Evolutionary conservation across 2,797 vertebrate genomes (phyloP), one percentile per base, ranked within the genome.

Genomic region (Danio aesculapii): DNA sequence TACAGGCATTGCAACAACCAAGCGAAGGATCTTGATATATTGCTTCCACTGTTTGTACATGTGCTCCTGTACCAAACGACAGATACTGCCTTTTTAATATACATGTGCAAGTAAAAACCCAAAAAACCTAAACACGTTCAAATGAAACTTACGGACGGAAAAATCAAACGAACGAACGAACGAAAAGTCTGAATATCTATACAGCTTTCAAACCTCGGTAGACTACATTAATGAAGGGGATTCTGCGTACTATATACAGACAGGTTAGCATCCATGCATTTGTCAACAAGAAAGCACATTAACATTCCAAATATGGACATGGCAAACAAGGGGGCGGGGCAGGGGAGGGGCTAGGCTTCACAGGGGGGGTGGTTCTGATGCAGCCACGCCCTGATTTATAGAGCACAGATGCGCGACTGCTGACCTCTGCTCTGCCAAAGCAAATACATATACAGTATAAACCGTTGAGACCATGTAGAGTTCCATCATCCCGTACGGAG

Each of bases 261-360:
- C 92, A 96, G 91, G 89, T 95, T 95, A 95, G 96, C 95, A 93
- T 95, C 95, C 98, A 99, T 99, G 97, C 98, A 98, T 94, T 92
- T 30, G 95, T 96, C 93, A 94, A 98, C 95, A 96, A 94, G 94
- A 94, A n/a, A 97, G 94, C 95, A 97, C 94, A 91, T 96, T 91
- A 95, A 97, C 97, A 97, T 97, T 97, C 96, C 96, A 86, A 94
- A 93, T 93, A 94, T 95, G 92, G 84, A 89, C 89, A 92, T 83
- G 92, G 85, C 81, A 87, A 84, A 86, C 70, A 67, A 90, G 87
- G 85, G 87, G 84, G 39, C 12, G 19, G 71, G 13, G 50, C 14
- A 16, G 5, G 39, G 77, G 50, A 67, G 76, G 78, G 77, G 50
- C n/a, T 68, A 41, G 50, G 75, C 58, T 71, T 49, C 62, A 84